Evolutionary conservation across 2,113 vertebrate species (phyloP).

Genomic region (Hucho hucho): DNA sequence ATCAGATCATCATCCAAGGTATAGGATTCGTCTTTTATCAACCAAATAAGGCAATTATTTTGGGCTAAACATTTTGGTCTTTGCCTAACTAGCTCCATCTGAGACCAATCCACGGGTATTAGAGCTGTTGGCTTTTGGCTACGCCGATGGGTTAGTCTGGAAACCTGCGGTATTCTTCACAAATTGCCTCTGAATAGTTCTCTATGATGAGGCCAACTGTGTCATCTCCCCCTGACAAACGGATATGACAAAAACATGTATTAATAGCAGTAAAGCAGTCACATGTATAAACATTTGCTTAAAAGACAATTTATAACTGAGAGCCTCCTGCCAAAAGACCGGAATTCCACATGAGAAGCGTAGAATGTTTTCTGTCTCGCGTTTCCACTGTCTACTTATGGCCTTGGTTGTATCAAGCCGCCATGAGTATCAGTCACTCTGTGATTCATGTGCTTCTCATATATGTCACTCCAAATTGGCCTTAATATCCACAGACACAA

Average conservation of each 20-base stretch:
- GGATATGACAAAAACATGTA: conserved; percentile 40
- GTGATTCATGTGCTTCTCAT: conserved; percentile 28
- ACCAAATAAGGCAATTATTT: neutral
- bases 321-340: conserved; percentile 19
- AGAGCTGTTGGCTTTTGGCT: neutral
- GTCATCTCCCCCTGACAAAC: conserved; percentile 30
- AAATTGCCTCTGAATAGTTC: neutral
- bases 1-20: conserved; percentile 43
- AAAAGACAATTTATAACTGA: conserved; percentile 47
- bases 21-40: conserved; percentile 15
- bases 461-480: conserved; percentile 20
- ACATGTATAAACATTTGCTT: conserved; percentile 64
- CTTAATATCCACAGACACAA: conserved; percentile 48
- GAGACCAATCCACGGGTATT: neutral
- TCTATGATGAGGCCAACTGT: conserved; percentile 17
- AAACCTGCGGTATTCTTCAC: conserved; percentile 14
- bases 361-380: conserved; percentile 15
- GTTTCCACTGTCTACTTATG: conserved; percentile 12
- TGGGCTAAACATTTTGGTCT: conserved; percentile 29
- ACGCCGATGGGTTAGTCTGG: neutral
- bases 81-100: conserved; percentile 1
- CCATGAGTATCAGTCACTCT: conserved; percentile 26
- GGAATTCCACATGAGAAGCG: conserved; percentile 38
- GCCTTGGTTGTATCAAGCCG: conserved; percentile 24
- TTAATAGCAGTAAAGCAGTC: conserved; percentile 44